Evolutionary conservation across 2,797 vertebrate genomes (phyloP), one percentile per base, ranked within the genome.

Genomic region (Euthynnus affinis): DNA sequence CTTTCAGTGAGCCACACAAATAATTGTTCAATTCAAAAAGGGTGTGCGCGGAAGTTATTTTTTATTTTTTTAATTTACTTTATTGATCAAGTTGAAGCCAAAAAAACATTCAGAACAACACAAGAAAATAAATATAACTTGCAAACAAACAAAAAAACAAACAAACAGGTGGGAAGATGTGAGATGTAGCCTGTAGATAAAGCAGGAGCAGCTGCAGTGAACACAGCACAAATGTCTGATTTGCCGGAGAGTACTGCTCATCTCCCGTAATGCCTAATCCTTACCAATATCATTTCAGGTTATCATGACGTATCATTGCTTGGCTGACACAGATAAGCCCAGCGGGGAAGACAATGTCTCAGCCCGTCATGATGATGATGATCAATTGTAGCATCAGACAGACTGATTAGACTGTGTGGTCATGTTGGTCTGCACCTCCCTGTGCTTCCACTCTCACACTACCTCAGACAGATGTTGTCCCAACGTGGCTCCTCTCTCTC

Each of bases 311-410:
- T n/a, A 15, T 42, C 27, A 53, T 34, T 32, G 22, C 32, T 52
- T 65, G 52, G 65, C 8, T 69, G 58, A 40, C 58, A 67, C 29
- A 42, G 56, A 51, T 63, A 51, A 32, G 17, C 22, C 40, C 57
- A 42, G n/a, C 34, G 25, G 37, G 49, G 37, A 68, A 48, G 71
- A 68, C 42, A 23, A 17, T 20, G 32, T 65, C n/a, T 70, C 42
- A 17, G 51, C 63, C 42, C 48, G 49, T 61, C 49, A 48, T 53
- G 25, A 62, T 48, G 44, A 48, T 44, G 15, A 23, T 62, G 25
- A 68, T 68, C 48, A 34, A 42, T 52, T 5, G 27, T 22, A 46
- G 34, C 55, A 25, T 72, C 27, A 72, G 46, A 52, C 37, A 25
- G 48, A 66, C 53, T 60, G 37, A 66, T 64, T 29, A 2, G 14